Base-by-base conservation (phyloP, 2,888 invertebrate genomes). In the Conus canariensis region DNA sequence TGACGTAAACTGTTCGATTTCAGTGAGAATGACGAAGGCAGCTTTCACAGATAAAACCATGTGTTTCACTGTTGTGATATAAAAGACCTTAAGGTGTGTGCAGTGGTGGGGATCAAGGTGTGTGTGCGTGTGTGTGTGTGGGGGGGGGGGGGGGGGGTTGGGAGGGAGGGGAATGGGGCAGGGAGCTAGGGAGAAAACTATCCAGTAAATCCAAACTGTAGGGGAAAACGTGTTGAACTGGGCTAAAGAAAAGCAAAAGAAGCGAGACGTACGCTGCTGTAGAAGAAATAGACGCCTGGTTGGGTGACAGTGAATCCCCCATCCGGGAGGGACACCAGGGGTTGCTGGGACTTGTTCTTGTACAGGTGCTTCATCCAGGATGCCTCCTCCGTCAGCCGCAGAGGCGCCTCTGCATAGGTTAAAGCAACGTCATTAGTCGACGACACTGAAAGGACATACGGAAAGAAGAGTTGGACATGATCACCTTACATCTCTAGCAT, bases 231-330 rank as follows among this genome's bases (percentile, higher is more conserved):
- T 45, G 45, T 45, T 45, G 45, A 45, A 45, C 45, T 45, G 45
- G 45, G 45, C 4, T 45, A 45, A 45, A 45, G 45, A 45, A 45
- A 45, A 45, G 4, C 64, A 64, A 64, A 7, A 16, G 12, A 64
- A 16, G 12, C 64, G 19, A 30, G 64, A 89, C 89, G 77, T 89
- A 89, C 89, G 56, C 89, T 89, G 89, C 70, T 85, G 89, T 89
- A 89, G 85, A 89, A 58, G 89, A 85, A 74, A 45, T 89, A 89
- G n/a, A 89, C 74, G 58, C 89, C 89, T 5, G 64, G 16, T 60
- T 89, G 25, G 5, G 25, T 89, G 19, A 89, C 74, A 10, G 70
- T 85, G 74, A 70, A 89, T 25, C 89, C 85, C n/a, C 89, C 89
- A 30, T 85, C 77, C n/a, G 25, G 9, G 12, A 30, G 3, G 16